Conservation (phyloP, 2,113 vertebrate species). For the Cebidichthys violaceus region DNA sequence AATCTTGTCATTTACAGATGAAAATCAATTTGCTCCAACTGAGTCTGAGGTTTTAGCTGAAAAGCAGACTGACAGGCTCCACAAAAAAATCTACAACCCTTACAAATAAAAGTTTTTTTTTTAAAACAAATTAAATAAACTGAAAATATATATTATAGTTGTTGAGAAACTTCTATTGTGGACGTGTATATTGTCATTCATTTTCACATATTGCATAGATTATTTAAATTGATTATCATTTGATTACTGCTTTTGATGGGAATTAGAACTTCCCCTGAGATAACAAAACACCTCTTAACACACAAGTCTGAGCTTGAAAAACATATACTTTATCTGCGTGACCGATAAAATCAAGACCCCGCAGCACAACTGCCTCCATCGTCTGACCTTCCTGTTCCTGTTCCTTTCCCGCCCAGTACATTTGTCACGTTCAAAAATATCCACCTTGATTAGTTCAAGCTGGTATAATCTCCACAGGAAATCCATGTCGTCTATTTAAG, state of each 20-base stretch:
- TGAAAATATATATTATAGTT: neutral
- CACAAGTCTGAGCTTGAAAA: constrained; percentile 22
- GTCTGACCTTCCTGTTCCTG: constrained; percentile 32
- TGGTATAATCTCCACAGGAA: constrained; percentile 41
- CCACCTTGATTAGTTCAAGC: constrained; percentile 55
- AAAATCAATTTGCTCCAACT: neutral
- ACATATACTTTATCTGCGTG: constrained; percentile 25
- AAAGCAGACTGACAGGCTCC: neutral
- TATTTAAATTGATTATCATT: neutral
- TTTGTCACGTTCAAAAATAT: constrained; percentile 55
- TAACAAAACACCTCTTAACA: neutral
- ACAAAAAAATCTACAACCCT: neutral
- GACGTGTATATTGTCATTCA: neutral
- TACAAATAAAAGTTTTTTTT: neutral
- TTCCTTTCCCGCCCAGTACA: constrained; percentile 32
- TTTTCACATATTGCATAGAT: neutral
- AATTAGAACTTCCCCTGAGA: neutral
- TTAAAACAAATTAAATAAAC: constrained; percentile 6
- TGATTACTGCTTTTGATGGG: neutral
- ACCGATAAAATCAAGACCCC: constrained; percentile 57
- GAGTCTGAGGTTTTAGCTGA: neutral
- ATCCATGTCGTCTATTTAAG: constrained; percentile 31
- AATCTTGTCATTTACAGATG: neutral
- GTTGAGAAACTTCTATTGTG: neutral
- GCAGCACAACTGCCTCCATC: constrained; percentile 31